Conservation (phyloP, 2,797 vertebrate genomes). For the Gymnoscopelus microlampas region DNA sequence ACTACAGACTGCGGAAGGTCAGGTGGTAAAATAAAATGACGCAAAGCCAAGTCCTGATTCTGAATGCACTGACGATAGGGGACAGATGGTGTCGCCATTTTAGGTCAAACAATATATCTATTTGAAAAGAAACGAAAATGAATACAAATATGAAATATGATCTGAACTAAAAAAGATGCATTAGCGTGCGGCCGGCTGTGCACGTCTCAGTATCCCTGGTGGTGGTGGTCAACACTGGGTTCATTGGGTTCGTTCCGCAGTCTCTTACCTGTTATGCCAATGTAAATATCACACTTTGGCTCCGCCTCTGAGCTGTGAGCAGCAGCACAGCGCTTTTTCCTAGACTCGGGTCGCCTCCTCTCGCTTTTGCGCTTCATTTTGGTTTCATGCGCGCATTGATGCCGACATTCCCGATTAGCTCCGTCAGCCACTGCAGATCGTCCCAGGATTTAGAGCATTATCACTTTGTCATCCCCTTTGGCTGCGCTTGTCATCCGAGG, state of each 20-base stretch:
- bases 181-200: not conserved
- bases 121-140: slow-evolving; percentile 8
- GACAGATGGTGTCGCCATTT: slow-evolving; percentile 72
- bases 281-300: slow-evolving; percentile 79
- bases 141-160: no score
- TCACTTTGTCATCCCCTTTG: slow-evolving; percentile 44
- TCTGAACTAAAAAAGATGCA: no score
- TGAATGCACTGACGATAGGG: slow-evolving; percentile 36
- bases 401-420: slow-evolving; percentile 52
- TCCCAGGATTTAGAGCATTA: slow-evolving; percentile 27
- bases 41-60: not conserved
- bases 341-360: slow-evolving; percentile 79
- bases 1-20: not conserved
- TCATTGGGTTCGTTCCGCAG: slow-evolving; percentile 51
- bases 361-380: slow-evolving; percentile 87
- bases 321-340: slow-evolving; percentile 80
- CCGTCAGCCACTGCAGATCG: slow-evolving; percentile 33
- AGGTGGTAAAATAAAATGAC: not conserved
- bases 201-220: not conserved
- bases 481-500: slow-evolving; percentile 42
- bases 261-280: slow-evolving; percentile 83
- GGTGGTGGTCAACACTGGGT: slow-evolving; percentile 19
- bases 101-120: slow-evolving; percentile 46
- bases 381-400: slow-evolving; percentile 42
- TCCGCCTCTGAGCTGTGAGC: slow-evolving; percentile 77